These are phyloP conservation scores for Oxystoma pomonae DNA, from an alignment of 2,888 invertebrate genomes.

Conservation along the genomic window DNA sequence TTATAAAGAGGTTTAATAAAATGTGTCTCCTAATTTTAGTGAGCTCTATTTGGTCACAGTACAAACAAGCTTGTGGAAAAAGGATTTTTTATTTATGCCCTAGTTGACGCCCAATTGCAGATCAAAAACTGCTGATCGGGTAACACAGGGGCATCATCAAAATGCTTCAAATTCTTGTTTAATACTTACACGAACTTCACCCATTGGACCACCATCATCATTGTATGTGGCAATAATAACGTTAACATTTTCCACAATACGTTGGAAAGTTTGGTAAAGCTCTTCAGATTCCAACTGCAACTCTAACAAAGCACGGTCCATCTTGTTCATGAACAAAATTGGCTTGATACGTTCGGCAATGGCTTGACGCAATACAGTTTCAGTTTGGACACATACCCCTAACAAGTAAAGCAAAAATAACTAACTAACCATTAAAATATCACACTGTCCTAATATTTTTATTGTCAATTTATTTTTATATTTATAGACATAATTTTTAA, in stretches of 20 bases:
- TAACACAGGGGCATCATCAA: background rate
- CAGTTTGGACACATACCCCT: slow-evolving; percentile 99
- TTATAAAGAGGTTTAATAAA: no score
- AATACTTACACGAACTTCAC: slow-evolving; percentile 84
- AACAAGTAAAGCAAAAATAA: no score
- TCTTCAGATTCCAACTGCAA: slow-evolving; percentile 95
- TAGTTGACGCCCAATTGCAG: background rate
- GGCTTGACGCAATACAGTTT: slow-evolving; percentile 98
- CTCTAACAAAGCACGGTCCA: slow-evolving; percentile 98
- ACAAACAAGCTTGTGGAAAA: background rate
- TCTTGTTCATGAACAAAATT: slow-evolving; percentile 99
- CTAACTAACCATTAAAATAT: no score
- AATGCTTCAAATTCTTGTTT: no score
- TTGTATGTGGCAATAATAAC: slow-evolving; percentile 99
- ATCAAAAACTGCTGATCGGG: background rate
- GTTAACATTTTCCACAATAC: slow-evolving; percentile 99
- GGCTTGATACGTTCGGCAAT: slow-evolving; percentile 99
- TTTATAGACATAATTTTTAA: no score
- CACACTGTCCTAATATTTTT: no score
- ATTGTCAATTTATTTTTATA: no score
- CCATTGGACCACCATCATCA: slow-evolving; percentile 98
- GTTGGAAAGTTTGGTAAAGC: slow-evolving; percentile 98
- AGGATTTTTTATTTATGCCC: background rate
- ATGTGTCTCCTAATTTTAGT: background rate
- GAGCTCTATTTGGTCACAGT: background rate